Base-by-base conservation (phyloP, 2,797 vertebrate species). In the Loriculus beryllinus region DNA sequence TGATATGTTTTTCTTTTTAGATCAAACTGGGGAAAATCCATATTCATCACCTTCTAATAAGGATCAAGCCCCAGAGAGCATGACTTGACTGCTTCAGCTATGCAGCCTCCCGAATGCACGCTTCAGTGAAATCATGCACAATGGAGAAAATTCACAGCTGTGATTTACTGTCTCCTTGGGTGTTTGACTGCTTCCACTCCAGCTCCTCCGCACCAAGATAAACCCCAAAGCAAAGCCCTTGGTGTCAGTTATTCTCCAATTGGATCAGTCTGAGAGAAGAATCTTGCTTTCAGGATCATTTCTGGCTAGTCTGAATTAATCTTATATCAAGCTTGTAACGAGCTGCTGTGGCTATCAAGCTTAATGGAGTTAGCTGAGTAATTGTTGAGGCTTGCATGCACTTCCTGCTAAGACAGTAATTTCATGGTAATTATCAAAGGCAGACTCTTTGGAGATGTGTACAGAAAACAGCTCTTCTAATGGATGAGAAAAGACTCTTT, bases 291-390 rank as follows among this genome's bases (percentile, higher is more conserved):
- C 12, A 4, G 52, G 31, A 69, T 92, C 23, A 31, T 91, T 91
- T 81, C 74, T 95, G 76, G 76, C 21, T 86, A 10, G 84, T 42
- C 64, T 45, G 75, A 83, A 86, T 93, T 65, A 83, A 52, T 91
- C 62, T 92, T 79, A 20, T 11, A 42, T 76, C 1, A 21, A 97
- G 93, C 87, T 84, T 88, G 54, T 89, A 83, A 70, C 22, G 91
- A 93, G 91, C 87, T 86, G 93, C 92, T 77, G 87, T 57, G 74
- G 87, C 87, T 90, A 84, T 90, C 76, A 48, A 14, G 85, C 76
- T 76, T 96, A 95, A 97, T 93, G 87, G 48, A 93, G 81, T 96
- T 96, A 96, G 95, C 88, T 87, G 92, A 94, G 84, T 95, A 93
- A 96, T 95, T 87, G 88, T 76, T 62, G 80, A 75, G 87, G 77